phyloP scores from a whole-genome alignment of 1,140 invertebrate genomes.

The Euura lappo region DNA sequence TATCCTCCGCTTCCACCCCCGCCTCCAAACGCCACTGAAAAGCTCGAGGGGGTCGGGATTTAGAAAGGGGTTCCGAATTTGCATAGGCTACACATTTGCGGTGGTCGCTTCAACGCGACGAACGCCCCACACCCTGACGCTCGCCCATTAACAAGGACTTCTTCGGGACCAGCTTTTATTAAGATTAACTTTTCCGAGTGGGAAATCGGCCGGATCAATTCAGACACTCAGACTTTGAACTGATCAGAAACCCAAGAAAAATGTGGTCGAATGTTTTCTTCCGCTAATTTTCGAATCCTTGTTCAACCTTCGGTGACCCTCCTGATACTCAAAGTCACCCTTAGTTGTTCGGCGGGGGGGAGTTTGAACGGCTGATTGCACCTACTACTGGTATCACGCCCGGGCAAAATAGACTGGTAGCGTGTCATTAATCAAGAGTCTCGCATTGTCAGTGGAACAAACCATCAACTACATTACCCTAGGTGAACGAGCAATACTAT shows the following conservation, averaged over 20 bases:
- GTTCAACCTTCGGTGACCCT: not conserved
- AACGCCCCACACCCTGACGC: conserved; percentile 17
- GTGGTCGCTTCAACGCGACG: conserved; percentile 28
- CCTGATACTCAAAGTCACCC: not conserved
- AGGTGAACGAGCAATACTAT: not conserved
- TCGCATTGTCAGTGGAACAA: not conserved
- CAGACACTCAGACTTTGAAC: no score
- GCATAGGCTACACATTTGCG: conserved; percentile 57
- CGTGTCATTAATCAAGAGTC: not conserved
- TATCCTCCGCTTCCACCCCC: no score
- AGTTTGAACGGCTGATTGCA: not conserved
- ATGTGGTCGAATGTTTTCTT: no score
- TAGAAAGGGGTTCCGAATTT: conserved; percentile 41
- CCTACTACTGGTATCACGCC: not conserved
- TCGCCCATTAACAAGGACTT: conserved; percentile 26
- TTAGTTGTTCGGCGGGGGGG: not conserved
- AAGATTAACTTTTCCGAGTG: conserved; percentile 60
- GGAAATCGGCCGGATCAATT: conserved; percentile 23
- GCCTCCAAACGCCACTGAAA: conserved; percentile 17
- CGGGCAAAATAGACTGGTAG: not conserved
- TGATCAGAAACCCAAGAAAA: no score
- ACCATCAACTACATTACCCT: conserved; percentile 3
- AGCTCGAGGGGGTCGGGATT: conserved; percentile 1
- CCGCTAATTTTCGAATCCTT: no score
- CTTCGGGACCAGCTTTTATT: conserved; percentile 61